These are phyloP conservation scores for Myanophis thanlyinensis DNA, from an alignment of 2,113 vertebrate species.

Conservation along the genomic window DNA sequence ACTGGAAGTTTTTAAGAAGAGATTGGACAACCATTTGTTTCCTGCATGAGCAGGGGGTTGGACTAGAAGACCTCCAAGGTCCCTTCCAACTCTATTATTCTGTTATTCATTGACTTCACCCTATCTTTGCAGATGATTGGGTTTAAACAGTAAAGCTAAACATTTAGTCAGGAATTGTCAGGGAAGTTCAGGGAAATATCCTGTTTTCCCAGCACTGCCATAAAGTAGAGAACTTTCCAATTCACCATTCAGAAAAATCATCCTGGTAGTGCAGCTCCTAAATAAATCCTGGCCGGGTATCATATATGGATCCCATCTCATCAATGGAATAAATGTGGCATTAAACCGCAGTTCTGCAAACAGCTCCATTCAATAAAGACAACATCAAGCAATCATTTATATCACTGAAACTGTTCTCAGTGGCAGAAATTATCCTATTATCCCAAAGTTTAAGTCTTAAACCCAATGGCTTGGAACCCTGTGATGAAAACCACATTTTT, in stretches of 20 bases:
- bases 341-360: not conserved
- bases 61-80: no score
- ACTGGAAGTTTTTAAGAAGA: no score
- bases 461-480: not conserved
- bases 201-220: not conserved
- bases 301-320: not conserved
- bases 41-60: no score
- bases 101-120: not conserved
- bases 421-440: not conserved
- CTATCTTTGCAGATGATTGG: not conserved
- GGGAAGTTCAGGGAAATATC: not conserved
- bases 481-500: not conserved
- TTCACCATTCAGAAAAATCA: not conserved
- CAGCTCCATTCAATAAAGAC: not conserved
- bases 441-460: not conserved
- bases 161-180: not conserved
- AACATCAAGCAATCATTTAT: not conserved
- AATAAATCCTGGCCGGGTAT: not conserved
- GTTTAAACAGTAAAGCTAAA: not conserved
- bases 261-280: not conserved
- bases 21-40: no score
- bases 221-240: not conserved
- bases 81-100: no score
- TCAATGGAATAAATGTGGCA: not conserved
- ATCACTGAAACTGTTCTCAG: not conserved